These are phyloP conservation scores for Stratiomys singularior DNA, from an alignment of 2,888 invertebrate genomes.

Conservation along the genomic window DNA sequence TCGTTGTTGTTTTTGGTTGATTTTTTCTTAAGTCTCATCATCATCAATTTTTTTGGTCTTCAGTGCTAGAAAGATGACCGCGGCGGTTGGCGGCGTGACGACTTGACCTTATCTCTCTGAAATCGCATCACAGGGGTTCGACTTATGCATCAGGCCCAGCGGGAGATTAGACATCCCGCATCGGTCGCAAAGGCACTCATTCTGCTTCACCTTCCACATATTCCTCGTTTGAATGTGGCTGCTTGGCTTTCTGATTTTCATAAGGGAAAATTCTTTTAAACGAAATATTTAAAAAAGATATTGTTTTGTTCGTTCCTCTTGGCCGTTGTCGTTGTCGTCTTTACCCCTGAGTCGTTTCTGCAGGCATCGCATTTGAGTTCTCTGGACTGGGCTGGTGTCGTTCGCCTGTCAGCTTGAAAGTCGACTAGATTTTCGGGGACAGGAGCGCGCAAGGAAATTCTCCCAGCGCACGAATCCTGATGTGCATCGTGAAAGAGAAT, in stretches of 20 bases:
- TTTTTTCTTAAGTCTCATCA: constrained; percentile 19
- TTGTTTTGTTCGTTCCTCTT: constrained; percentile 33
- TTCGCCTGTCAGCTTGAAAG: constrained; percentile 20
- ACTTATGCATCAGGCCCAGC: constrained; percentile 54
- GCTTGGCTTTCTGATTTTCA: constrained; percentile 42
- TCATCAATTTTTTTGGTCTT: constrained; percentile 37
- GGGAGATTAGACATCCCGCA: constrained; percentile 52
- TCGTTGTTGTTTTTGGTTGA: neutral
- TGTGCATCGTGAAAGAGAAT: too few relatives aligned
- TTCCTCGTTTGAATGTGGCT: constrained; percentile 34
- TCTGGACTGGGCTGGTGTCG: constrained; percentile 12
- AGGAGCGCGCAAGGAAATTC: neutral
- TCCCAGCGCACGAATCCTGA: too few relatives aligned
- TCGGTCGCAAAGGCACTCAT: constrained; percentile 36
- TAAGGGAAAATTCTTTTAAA: constrained; percentile 38
- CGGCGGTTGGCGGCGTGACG: constrained; percentile 54
- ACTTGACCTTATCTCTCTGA: constrained; percentile 55
- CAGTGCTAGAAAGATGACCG: constrained; percentile 52
- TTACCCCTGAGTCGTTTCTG: constrained; percentile 12
- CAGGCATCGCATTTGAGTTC: neutral
- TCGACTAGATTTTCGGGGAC: neutral
- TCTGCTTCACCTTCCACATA: neutral
- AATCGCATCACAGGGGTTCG: constrained; percentile 54
- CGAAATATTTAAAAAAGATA: constrained; percentile 41
- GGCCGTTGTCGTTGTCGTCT: constrained; percentile 1